Conservation (phyloP, 2,113 vertebrate species). For the Gavialis gangeticus region DNA sequence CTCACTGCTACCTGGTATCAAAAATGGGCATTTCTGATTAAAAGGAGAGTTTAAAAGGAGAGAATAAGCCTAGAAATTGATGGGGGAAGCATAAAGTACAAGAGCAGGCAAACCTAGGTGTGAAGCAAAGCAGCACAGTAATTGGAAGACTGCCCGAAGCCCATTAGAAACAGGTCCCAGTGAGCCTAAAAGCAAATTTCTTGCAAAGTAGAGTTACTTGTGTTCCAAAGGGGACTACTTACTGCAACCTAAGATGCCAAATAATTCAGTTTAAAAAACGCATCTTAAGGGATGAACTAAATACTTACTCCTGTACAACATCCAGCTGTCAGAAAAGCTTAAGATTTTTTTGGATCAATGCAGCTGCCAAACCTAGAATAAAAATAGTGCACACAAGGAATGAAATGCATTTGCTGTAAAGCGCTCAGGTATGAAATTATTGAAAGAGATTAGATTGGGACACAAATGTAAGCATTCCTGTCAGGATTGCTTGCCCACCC, state of each 20-base stretch:
- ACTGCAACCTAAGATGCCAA: neutral
- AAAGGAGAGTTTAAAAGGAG: neutral
- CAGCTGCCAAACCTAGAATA: neutral
- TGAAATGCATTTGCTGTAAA: neutral
- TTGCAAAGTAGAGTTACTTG: neutral
- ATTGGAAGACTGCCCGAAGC: neutral
- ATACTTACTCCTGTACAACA: neutral
- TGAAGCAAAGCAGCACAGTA: neutral
- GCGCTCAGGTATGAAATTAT: neutral
- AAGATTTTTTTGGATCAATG: neutral
- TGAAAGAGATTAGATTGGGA: neutral
- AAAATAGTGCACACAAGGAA: neutral
- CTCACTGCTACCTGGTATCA: neutral
- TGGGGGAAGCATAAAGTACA: neutral
- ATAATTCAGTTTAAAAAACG: neutral
- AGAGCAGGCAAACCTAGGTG: neutral
- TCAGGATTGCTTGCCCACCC: neutral
- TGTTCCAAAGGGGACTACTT: neutral
- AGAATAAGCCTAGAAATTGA: neutral
- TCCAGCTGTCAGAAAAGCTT: no score
- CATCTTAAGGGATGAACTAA: neutral
- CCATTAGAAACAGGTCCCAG: neutral
- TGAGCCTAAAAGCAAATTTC: neutral
- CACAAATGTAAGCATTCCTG: no score
- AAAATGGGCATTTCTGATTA: accelerated